phyloP scores from a whole-genome alignment of 2,888 invertebrate genomes.

The Synergus umbraculus region DNA sequence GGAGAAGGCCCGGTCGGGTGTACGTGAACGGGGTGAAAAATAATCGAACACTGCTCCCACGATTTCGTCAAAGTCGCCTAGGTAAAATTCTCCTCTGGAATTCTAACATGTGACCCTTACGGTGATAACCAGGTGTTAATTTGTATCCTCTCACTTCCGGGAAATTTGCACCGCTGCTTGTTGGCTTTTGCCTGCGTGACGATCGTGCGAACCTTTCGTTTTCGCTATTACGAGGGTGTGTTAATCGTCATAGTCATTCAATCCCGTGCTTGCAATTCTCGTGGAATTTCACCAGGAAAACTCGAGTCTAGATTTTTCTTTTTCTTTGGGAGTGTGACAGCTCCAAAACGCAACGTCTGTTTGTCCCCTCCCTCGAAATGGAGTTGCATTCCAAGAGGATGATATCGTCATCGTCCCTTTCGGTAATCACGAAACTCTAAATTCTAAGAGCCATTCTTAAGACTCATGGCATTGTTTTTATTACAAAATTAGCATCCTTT shows the following conservation, averaged over 20 bases:
- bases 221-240: conserved; percentile 33
- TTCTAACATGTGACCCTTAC: neutral
- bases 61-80: conserved; percentile 49
- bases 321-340: neutral
- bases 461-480: neutral
- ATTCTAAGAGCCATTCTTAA: neutral
- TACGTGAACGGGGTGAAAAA: conserved; percentile 68
- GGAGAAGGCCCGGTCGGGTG: conserved; percentile 74
- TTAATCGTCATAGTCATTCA: conserved; percentile 6
- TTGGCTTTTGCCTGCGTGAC: conserved; percentile 23
- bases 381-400: conserved; percentile 38
- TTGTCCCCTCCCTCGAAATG: conserved; percentile 27
- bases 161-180: conserved; percentile 22
- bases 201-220: conserved; percentile 43
- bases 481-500: neutral
- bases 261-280: neutral
- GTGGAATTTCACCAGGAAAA: neutral
- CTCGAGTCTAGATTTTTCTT: neutral
- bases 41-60: conserved; percentile 63
- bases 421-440: conserved; percentile 22
- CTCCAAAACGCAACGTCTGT: conserved; percentile 29
- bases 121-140: neutral
- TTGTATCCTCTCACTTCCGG: neutral
- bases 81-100: conserved; percentile 44
- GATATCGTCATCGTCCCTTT: conserved; percentile 40